Conservation (phyloP, 2,888 invertebrate genomes). For the Alviniconcha strummeri region DNA sequence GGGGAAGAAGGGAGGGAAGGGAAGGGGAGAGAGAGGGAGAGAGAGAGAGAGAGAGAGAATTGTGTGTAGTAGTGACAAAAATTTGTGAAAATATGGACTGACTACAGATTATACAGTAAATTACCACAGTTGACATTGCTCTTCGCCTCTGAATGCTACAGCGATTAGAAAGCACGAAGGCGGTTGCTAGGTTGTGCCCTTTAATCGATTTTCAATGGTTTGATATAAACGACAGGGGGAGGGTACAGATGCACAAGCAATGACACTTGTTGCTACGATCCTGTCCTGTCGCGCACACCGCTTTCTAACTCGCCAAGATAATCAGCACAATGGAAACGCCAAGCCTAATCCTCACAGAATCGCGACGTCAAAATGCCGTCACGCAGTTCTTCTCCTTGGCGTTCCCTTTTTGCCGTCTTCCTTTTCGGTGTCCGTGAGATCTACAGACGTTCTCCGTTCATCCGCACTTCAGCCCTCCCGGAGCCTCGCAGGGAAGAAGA, state of each 20-base stretch:
- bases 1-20: no score
- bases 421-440: no score
- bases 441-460: neutral
- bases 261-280: slow-evolving; percentile 1
- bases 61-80: no score
- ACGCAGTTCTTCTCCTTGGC: neutral
- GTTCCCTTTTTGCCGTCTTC: neutral
- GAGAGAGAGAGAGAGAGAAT: no score
- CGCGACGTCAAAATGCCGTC: neutral
- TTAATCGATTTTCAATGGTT: slow-evolving; percentile 2
- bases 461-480: slow-evolving; percentile 4
- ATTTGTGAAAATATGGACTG: no score
- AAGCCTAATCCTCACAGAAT: neutral
- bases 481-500: neutral
- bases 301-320: slow-evolving; percentile 1
- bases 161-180: neutral
- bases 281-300: neutral
- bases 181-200: neutral
- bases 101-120: no score
- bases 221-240: slow-evolving; percentile 1
- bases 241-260: slow-evolving; percentile 4
- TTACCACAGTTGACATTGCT: no score
- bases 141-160: no score
- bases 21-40: no score
- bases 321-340: slow-evolving; percentile 15